phyloP scores from a whole-genome alignment of 2,797 vertebrate species.

The Phalloptychus januarius region DNA sequence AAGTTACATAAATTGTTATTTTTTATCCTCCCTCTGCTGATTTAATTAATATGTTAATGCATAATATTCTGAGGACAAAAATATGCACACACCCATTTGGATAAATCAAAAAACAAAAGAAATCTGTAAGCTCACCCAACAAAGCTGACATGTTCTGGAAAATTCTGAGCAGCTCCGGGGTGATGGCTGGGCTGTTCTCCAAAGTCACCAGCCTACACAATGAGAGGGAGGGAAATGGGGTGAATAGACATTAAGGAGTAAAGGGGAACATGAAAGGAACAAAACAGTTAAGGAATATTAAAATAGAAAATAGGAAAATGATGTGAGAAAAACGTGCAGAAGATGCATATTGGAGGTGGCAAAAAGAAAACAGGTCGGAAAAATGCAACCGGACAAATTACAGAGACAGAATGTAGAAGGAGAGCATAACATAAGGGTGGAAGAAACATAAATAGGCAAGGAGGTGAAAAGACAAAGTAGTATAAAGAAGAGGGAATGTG shows the following conservation, averaged over 20 bases:
- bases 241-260: constrained; percentile 18
- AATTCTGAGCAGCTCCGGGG: constrained; percentile 91
- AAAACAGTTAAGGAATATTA: constrained; percentile 8
- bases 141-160: constrained; percentile 98
- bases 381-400: constrained; percentile 35
- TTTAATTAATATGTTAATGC: constrained; percentile 28
- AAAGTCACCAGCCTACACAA: constrained; percentile 92
- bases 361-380: constrained; percentile 20
- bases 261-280: constrained; percentile 9
- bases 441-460: constrained; percentile 15
- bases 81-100: not conserved
- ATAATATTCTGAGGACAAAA: constrained; percentile 4
- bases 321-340: constrained; percentile 15
- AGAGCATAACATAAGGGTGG: constrained; percentile 8
- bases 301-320: constrained; percentile 8
- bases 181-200: constrained; percentile 92
- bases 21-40: constrained; percentile 11
- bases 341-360: constrained; percentile 28
- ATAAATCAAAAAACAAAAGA: constrained; percentile 13
- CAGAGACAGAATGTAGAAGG: constrained; percentile 12
- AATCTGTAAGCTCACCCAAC: constrained; percentile 85
- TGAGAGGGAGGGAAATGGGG: constrained; percentile 23
- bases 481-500: not conserved
- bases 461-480: constrained; percentile 6
- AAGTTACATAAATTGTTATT: not conserved